Evolutionary conservation across 2,113 vertebrate species (phyloP), one percentile per base, ranked within the genome.

Genomic region (Dasyornis broadbenti): DNA sequence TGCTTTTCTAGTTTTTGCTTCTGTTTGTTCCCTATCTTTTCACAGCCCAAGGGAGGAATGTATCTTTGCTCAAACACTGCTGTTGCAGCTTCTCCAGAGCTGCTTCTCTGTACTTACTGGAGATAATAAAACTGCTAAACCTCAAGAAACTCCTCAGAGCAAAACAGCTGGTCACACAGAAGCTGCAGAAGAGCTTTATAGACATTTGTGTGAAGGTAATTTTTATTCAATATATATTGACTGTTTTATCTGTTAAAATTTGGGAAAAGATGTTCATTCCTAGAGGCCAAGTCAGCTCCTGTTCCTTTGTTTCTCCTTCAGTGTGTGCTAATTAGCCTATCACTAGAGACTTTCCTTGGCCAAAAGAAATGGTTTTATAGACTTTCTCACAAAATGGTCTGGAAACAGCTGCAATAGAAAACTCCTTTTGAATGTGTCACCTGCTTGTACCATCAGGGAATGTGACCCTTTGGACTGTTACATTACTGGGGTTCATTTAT

Each of bases 61-160:
- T 45, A 54, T 99, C 89, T 98, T 98, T 91, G 98, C 98, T 79
- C 98, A 99, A 75, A 98, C 99, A 6, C 95, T 99, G 90, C 97
- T 99, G 9, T 97, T 99, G 72, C 98, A 98, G 97, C 97, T 99
- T 75, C 99, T 99, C 63, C 99, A 99, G 97, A 99, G 99, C 97
- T 99, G 99, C 84, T 99, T 99, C 94, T 97, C 98, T 4, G 98
- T 98, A 47, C 97, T 99, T 69, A 98, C 98, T 82, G 96, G 95
- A 82, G 98, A 98, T 7, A 91, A 87, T 69, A 97, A 98, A 66
- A 73, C 96, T 60, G 60, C 57, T 44, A 82, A 93, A 63, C 20
- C 91, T 31, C 94, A 95, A 56, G 86, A 90, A 92, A 70, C 80
- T 88, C 18, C 97, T 85, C 95, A 93, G 91, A 97, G 85, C 57